Conservation (phyloP, 1,140 invertebrate genomes). For the Drosophila varians region DNA sequence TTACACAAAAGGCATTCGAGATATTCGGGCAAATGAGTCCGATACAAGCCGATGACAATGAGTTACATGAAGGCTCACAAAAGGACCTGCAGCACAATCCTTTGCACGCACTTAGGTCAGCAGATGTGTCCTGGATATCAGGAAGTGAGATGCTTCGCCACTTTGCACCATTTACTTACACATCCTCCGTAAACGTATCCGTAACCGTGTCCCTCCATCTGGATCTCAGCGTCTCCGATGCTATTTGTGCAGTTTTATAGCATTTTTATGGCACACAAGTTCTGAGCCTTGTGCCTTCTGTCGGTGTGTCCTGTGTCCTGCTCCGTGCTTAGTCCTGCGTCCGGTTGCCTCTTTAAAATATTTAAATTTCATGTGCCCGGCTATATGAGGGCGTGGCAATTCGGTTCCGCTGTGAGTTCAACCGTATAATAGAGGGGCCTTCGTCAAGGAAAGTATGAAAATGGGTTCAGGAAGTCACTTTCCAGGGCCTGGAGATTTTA, state of each 20-base stretch:
- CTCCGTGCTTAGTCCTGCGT: slow-evolving; percentile 4
- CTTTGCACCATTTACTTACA: slow-evolving; percentile 42
- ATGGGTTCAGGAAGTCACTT: neutral
- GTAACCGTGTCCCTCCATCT: slow-evolving; percentile 32
- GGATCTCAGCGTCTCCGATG: slow-evolving; percentile 43
- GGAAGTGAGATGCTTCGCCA: slow-evolving; percentile 22
- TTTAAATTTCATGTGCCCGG: slow-evolving; percentile 67
- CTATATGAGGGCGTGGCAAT: slow-evolving; percentile 15
- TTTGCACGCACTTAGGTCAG: slow-evolving; percentile 63
- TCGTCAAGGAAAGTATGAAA: slow-evolving; percentile 22
- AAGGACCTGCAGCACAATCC: slow-evolving; percentile 25
- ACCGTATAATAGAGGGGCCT: slow-evolving; percentile 61
- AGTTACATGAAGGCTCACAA: slow-evolving; percentile 24
- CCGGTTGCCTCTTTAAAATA: slow-evolving; percentile 60
- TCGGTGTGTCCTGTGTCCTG: slow-evolving; percentile 10
- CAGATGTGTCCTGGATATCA: slow-evolving; percentile 47
- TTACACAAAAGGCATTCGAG: slow-evolving; percentile 24
- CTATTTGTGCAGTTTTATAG: slow-evolving; percentile 77
- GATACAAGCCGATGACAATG: slow-evolving; percentile 45
- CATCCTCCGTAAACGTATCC: slow-evolving; percentile 16
- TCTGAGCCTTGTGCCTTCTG: slow-evolving; percentile 46
- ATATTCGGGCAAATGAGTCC: slow-evolving; percentile 47
- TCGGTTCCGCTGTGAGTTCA: slow-evolving; percentile 52
- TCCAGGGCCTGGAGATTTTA: slow-evolving; percentile 7
- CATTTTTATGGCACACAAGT: slow-evolving; percentile 74